Percentiles rank a stretch among this genome's conserved stretches.
These are phyloP conservation scores for Phrynosoma blainvillii DNA, from an alignment of 2,113 vertebrate genomes.

Conservation along the genomic window DNA sequence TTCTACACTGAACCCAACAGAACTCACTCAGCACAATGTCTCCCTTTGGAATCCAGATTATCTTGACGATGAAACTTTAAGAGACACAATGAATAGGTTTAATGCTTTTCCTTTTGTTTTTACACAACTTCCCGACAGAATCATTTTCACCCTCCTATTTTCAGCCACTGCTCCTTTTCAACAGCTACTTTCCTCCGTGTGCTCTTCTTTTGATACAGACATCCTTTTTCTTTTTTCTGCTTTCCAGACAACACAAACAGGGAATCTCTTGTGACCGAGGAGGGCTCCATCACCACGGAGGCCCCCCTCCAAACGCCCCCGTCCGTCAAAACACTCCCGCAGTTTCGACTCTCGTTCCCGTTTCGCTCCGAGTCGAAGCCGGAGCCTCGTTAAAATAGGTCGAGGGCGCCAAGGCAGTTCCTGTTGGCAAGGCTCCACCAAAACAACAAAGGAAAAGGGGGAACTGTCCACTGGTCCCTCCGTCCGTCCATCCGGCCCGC, in stretches of 20 bases:
- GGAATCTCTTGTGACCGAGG: neutral
- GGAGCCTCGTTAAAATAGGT: neutral
- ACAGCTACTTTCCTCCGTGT: neutral
- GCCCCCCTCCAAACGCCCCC: neutral
- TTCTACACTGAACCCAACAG: neutral
- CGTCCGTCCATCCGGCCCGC: neutral
- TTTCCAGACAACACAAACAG: neutral
- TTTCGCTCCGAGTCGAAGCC: too few species aligned
- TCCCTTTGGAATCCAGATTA: neutral
- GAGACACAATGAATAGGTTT: neutral
- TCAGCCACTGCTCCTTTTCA: neutral
- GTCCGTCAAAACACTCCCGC: neutral
- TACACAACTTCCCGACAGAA: neutral
- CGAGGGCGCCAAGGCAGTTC: neutral
- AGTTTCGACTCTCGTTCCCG: neutral
- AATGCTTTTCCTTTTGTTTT: neutral
- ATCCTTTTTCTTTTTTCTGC: neutral
- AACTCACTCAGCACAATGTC: neutral
- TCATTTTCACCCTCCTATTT: neutral
- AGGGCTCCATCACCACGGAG: neutral
- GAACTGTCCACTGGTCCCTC: neutral
- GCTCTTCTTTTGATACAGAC: neutral
- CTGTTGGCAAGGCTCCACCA: neutral
- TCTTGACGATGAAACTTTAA: neutral
- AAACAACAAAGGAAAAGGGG: neutral